Conservation (phyloP, 2,113 vertebrate genomes). For the Sinosuthora webbiana region DNA sequence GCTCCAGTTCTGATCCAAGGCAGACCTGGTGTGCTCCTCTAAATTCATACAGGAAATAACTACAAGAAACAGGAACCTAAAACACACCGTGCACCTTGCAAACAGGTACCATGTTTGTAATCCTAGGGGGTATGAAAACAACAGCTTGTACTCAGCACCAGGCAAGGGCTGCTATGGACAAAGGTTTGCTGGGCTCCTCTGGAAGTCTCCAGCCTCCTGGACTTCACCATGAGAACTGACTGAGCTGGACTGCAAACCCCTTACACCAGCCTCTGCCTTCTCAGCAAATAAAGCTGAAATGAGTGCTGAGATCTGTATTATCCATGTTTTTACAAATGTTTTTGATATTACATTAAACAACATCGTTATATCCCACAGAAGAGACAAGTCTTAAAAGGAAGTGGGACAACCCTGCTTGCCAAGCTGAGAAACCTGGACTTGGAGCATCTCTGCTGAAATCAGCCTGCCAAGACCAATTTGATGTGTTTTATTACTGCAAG, state of each 20-base stretch:
- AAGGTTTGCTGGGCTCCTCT: background rate
- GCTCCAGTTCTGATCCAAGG: background rate
- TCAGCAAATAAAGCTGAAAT: background rate
- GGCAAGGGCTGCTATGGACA: rapidly evolving
- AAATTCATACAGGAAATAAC: background rate
- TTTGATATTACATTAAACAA: background rate
- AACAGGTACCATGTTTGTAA: background rate
- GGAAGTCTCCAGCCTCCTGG: background rate
- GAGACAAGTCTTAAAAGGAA: background rate
- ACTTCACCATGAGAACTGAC: background rate
- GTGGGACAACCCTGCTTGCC: background rate
- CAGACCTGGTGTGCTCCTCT: background rate
- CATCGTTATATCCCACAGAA: background rate
- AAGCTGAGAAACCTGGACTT: conserved; percentile 25
- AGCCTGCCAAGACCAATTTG: conserved; percentile 34
- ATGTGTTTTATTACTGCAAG: conserved; percentile 66
- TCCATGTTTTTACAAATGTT: background rate
- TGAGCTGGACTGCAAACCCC: background rate
- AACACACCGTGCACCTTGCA: background rate
- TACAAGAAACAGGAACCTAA: background rate
- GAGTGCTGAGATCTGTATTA: background rate
- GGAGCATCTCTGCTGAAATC: background rate
- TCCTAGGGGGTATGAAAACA: background rate
- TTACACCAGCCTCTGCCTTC: background rate
- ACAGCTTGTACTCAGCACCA: background rate